Base-by-base conservation (phyloP, 2,113 vertebrate species). In the Catharus fuscescens region DNA sequence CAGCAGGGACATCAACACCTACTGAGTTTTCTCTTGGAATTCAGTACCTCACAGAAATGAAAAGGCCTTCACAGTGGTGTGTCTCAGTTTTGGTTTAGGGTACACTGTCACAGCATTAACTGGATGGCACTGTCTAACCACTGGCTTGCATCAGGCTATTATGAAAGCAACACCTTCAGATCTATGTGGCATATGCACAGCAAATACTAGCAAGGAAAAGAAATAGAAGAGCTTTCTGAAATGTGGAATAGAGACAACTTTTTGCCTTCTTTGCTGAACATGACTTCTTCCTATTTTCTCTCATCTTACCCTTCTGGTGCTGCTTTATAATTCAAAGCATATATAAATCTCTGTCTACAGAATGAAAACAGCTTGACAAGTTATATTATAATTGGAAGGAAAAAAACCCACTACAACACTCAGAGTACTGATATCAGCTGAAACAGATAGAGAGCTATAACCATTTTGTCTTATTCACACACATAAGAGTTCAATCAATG, bases 291-390 rank as follows among this genome's bases (percentile, higher is more conserved):
- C 56, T 70, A 15, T 77, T 88, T 87, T 90, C 36, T 48, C 25
- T 92, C 71, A 91, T 77, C 34, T 31, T 88, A 94, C 34, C 57
- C 42, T 92, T 48, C 72, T 60, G 47, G 50, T 73, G 21, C 56
- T 80, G 61, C 82, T 92, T 95, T 93, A 67, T 70, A 88, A 82
- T 74, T 90, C 62, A 92, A 87, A 88, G 62, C 44, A 57, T 88
- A 90, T 80, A 95, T 88, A 93, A 92, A 95, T 86, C 86, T 85
- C 88, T 91, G 45, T 94, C 93, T 94, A 88, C 57, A 87, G 59
- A 92, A 91, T 66, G 88, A 92, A 95, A 97, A 91, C 74, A 93
- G 36, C 91, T 94, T 97, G 93, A 88, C 96, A 96, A 80, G 76
- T 88, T 88, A 86, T 53, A 96, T 84, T 92, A 94, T 92, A 83